phyloP scores from a whole-genome alignment of 2,113 vertebrate genomes.

The Catharus minimus region DNA sequence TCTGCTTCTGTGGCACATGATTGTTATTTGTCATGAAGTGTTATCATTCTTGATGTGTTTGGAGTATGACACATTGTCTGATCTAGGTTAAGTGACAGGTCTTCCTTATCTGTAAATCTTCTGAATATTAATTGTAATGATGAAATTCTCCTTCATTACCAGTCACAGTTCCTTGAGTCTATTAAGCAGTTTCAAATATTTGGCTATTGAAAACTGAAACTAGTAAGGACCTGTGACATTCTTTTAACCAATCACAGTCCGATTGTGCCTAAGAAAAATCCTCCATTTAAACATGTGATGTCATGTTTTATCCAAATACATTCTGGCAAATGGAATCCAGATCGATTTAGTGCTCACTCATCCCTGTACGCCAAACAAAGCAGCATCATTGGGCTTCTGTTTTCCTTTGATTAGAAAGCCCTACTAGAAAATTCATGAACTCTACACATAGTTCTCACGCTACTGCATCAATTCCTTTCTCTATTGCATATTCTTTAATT shows the following conservation, averaged over 20 bases:
- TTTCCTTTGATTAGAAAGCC: not conserved
- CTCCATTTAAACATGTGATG: not conserved
- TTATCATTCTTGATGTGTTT: not conserved
- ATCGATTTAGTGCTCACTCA: not conserved
- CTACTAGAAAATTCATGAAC: not conserved
- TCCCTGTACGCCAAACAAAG: not conserved
- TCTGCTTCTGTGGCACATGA: not conserved
- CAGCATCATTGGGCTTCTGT: not conserved
- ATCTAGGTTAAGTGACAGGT: not conserved
- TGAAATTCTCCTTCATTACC: not conserved
- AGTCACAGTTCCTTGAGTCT: not conserved
- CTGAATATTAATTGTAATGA: not conserved
- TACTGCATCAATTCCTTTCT: not conserved
- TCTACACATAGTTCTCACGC: not conserved
- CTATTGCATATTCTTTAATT: not conserved
- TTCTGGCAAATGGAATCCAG: not conserved
- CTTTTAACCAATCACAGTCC: not conserved
- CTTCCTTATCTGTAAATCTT: not conserved
- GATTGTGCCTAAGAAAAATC: not conserved
- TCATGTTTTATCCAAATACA: not conserved
- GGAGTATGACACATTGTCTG: accelerated
- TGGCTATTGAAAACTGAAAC: not conserved
- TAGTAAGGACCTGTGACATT: accelerated
- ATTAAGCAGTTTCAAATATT: not conserved
- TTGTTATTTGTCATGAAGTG: not conserved